Percentiles rank a stretch among this genome's conserved stretches.
phyloP scores from a whole-genome alignment of 2,113 vertebrate genomes.

The Bos javanicus region DNA sequence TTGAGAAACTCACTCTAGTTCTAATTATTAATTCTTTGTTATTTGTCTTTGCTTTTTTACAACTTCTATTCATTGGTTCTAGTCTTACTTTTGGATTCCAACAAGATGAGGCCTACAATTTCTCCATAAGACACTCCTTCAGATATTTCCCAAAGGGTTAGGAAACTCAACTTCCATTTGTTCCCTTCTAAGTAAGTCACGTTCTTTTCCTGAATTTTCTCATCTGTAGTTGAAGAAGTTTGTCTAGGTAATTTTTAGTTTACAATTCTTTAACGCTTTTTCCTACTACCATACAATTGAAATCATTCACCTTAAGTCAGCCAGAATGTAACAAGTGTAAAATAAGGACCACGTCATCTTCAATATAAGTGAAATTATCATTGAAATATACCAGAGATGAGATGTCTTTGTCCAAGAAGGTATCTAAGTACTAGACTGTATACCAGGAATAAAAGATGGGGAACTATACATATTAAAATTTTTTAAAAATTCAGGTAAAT shows the following conservation, averaged over 20 bases:
- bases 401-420: background rate
- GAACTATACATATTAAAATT: background rate
- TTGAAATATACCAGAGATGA: background rate
- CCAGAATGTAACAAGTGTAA: slow-evolving; percentile 13
- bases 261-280: slow-evolving; percentile 2
- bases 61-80: background rate
- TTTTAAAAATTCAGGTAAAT: background rate
- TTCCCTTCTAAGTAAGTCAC: background rate
- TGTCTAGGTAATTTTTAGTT: slow-evolving; percentile 1
- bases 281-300: slow-evolving; percentile 13
- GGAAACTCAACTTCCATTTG: background rate
- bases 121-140: background rate
- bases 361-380: background rate
- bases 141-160: background rate
- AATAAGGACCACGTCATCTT: background rate
- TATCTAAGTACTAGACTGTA: background rate
- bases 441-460: background rate
- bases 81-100: background rate
- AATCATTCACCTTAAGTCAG: background rate
- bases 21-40: background rate
- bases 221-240: background rate
- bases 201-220: background rate
- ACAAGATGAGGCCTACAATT: background rate
- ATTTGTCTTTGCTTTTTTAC: background rate
- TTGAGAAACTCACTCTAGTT: background rate